A percentile compares a stretch with the other conserved stretches of the same genome.
phyloP scores from a whole-genome alignment of 2,888 invertebrate species.

The Trichopoda pennipes region DNA sequence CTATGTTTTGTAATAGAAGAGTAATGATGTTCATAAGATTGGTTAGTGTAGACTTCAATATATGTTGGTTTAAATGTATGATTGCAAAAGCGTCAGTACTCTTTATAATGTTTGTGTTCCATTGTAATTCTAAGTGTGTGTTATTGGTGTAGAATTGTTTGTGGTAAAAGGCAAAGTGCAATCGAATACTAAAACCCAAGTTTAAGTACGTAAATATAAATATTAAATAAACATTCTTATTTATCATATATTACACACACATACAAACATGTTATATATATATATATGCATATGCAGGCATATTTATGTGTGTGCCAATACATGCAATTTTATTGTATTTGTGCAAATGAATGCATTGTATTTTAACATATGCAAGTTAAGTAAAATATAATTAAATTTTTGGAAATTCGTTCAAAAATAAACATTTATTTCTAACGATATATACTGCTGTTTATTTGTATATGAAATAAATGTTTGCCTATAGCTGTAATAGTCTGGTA shows the following conservation, averaged over 20 bases:
- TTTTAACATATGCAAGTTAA: conserved; percentile 59
- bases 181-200: conserved; percentile 64
- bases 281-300: background rate
- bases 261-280: background rate
- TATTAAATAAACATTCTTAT: conserved; percentile 68
- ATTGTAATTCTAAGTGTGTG: background rate
- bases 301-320: background rate
- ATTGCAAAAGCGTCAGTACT: conserved; percentile 10
- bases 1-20: conserved; percentile 64
- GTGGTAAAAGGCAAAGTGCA: conserved; percentile 68
- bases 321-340: conserved; percentile 26
- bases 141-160: conserved; percentile 46
- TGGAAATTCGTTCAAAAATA: conserved; percentile 61
- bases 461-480: conserved; percentile 38
- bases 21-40: conserved; percentile 62
- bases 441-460: conserved; percentile 15
- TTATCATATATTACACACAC: conserved; percentile 44
- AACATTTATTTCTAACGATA: conserved; percentile 56
- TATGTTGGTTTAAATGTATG: conserved; percentile 25
- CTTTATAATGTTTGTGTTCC: background rate
- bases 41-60: conserved; percentile 56
- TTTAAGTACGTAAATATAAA: conserved; percentile 68
- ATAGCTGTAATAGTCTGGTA: conserved; percentile 50
- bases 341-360: conserved; percentile 16
- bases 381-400: conserved; percentile 68